These are phyloP conservation scores for Drosophila sp. DNA, from an alignment of 1,140 invertebrate genomes.

Conservation along the genomic window DNA sequence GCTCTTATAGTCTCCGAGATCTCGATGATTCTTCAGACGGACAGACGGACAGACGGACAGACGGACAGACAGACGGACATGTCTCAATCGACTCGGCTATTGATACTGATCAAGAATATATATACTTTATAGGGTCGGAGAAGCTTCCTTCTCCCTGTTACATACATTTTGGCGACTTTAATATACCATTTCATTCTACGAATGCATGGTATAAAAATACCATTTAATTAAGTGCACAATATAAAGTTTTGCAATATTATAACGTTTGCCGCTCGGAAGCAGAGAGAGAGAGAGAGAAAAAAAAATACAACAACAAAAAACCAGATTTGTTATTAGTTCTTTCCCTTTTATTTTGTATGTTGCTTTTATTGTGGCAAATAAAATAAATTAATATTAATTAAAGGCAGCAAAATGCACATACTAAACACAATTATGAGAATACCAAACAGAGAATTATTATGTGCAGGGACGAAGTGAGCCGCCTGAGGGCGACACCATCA, in stretches of 20 bases:
- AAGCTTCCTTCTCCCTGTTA: too few relatives aligned
- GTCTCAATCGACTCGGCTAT: too few relatives aligned
- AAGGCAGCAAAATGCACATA: conserved; percentile 22
- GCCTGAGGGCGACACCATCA: too few relatives aligned
- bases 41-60: too few relatives aligned
- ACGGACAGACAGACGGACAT: too few relatives aligned
- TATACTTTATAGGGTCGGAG: too few relatives aligned
- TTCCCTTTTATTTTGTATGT: conserved; percentile 28
- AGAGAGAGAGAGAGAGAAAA: neutral
- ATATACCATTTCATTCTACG: too few relatives aligned
- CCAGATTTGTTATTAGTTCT: conserved; percentile 32
- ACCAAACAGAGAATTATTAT: conserved; percentile 1
- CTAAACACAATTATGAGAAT: conserved; percentile 18
- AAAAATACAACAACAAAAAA: neutral
- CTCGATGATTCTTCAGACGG: too few relatives aligned
- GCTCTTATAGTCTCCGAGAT: too few relatives aligned
- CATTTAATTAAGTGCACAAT: conserved; percentile 26
- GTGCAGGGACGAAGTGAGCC: neutral
- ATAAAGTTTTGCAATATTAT: conserved; percentile 15
- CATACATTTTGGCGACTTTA: too few relatives aligned
- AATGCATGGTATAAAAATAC: too few relatives aligned
- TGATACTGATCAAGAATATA: too few relatives aligned
- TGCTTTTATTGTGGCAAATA: conserved; percentile 23
- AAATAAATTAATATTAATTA: conserved; percentile 69
- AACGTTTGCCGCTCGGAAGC: neutral